phyloP scores from a whole-genome alignment of 1,140 invertebrate species.

The Whitmania pigra region DNA sequence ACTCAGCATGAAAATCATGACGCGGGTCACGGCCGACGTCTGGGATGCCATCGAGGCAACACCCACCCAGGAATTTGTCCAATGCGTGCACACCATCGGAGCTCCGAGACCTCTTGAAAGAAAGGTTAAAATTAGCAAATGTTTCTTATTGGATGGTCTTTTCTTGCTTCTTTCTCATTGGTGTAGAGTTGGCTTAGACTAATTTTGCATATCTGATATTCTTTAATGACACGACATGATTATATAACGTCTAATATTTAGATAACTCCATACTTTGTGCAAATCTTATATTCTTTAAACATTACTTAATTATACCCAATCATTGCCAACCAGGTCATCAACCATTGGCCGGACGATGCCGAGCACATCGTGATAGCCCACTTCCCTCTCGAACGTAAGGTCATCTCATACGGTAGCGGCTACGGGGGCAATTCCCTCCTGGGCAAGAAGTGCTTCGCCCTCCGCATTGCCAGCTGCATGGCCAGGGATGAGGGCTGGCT shows the following conservation, averaged over 20 bases:
- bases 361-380: constrained; percentile 49
- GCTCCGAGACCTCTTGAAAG: constrained; percentile 34
- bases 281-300: no score
- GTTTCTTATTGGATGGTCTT: background rate
- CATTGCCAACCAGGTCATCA: constrained; percentile 15
- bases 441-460: constrained; percentile 96
- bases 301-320: no score
- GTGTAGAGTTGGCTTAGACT: background rate
- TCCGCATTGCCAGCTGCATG: constrained; percentile 87
- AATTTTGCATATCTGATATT: no score
- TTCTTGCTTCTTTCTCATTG: background rate
- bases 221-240: no score
- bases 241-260: no score
- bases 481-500: constrained; percentile 90
- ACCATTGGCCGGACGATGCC: constrained; percentile 88
- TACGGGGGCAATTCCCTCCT: constrained; percentile 97
- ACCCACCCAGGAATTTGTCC: constrained; percentile 42
- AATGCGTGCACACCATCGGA: constrained; percentile 89
- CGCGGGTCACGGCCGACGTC: constrained; percentile 70
- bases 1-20: constrained; percentile 95
- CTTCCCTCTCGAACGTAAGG: constrained; percentile 61
- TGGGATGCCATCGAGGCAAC: constrained; percentile 39
- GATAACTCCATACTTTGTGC: no score
- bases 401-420: constrained; percentile 83
- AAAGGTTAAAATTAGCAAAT: constrained; percentile 22